Evolutionary conservation across 2,888 invertebrate species (phyloP), one percentile per base, ranked within the genome.

Genomic region (Pocota personata): DNA sequence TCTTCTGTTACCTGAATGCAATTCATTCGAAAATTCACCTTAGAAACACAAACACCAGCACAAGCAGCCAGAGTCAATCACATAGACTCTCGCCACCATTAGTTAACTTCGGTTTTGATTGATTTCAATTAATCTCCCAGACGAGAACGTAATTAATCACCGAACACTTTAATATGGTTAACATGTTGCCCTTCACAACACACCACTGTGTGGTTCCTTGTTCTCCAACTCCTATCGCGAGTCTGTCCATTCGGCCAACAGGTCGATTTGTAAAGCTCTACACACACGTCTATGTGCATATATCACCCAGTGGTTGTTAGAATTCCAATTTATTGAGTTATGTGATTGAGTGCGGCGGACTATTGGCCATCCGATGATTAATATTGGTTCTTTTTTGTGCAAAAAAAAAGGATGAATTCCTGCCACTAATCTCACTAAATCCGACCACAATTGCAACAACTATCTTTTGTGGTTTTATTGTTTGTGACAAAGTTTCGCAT

Each of bases 81-180:
- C 52, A 71, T 75, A 71, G 75, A 76, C 71, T 86, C 84, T 75
- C 90, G 90, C 90, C 90, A 91, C 91, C 92, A 92, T 92, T 92
- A 92, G 92, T 92, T 92, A 92, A 91, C 92, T 92, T 92, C 92
- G 91, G 90, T 90, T 92, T 91, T 92, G 92, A 92, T 92, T 92
- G 92, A 92, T 91, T 92, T 91, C 91, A 92, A 92, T 92, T 92
- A 92, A 92, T 92, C 92, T 92, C 91, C 90, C 90, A 90, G 91
- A 91, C 90, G 90, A 91, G 80, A 72, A 48, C 66, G 91, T 91
- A 91, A 92, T 92, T 92, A 92, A 92, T 92, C 92, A 92, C 91
- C 90, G 91, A 90, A 91, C 92, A 92, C 92, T 92, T 92, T 92
- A 92, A 91, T 91, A 91, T 91, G 91, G 91, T 91, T 91, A 91